Conservation (phyloP, 2,113 vertebrate genomes). For the Oreochromis tanganicae region DNA sequence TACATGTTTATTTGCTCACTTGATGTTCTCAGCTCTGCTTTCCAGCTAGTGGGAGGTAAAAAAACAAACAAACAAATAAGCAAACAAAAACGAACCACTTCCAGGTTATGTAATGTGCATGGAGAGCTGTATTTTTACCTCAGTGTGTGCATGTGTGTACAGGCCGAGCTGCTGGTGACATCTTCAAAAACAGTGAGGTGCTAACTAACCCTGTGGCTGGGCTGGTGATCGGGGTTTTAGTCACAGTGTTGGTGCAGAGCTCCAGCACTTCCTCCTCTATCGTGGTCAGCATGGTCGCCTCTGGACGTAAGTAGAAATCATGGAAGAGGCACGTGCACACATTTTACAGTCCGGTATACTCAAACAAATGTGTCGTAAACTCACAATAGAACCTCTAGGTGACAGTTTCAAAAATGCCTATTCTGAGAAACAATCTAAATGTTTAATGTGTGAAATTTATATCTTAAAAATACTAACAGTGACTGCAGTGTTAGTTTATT, state of each 20-base stretch:
- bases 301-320: constrained; percentile 78
- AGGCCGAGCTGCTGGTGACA: constrained; percentile 94
- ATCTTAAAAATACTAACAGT: not conserved
- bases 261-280: constrained; percentile 96
- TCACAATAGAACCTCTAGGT: not conserved
- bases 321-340: not conserved
- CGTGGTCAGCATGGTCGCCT: constrained; percentile 97
- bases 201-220: constrained; percentile 90
- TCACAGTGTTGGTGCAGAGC: constrained; percentile 94
- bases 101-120: not conserved
- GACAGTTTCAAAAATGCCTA: not conserved
- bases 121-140: not conserved
- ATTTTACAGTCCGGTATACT: not conserved
- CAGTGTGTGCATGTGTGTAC: not conserved
- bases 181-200: constrained; percentile 87
- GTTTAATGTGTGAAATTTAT: not conserved
- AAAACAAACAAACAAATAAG: not conserved
- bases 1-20: constrained; percentile 95
- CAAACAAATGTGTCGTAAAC: not conserved
- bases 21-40: constrained; percentile 91
- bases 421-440: not conserved
- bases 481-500: not conserved
- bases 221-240: constrained; percentile 90
- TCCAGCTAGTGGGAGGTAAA: constrained; percentile 94
- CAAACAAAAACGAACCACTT: not conserved